Evolutionary conservation across 2,113 vertebrate species (phyloP).

Genomic region (Nothoprocta pentlandii): DNA sequence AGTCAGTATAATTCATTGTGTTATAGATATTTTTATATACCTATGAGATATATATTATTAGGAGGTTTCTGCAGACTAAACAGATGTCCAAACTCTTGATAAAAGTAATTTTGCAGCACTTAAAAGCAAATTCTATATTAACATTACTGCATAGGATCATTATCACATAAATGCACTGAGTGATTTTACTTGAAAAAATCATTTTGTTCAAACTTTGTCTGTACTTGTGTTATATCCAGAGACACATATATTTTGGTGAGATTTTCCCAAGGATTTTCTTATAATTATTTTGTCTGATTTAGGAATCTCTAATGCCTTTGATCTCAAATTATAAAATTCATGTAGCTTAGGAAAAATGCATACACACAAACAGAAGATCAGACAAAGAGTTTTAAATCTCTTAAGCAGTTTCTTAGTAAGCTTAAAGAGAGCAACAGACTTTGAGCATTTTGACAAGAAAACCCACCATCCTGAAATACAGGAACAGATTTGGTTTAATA

Average conservation of each 20-base stretch:
- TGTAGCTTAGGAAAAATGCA: not conserved
- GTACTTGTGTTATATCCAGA: not conserved
- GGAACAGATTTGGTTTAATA: slow-evolving; percentile 79
- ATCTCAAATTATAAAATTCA: not conserved
- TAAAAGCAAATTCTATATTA: not conserved
- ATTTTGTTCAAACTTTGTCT: not conserved
- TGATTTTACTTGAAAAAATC: not conserved
- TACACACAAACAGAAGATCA: not conserved
- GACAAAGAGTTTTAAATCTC: not conserved
- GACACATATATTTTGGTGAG: not conserved
- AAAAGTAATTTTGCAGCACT: not conserved
- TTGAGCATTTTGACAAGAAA: slow-evolving; percentile 73
- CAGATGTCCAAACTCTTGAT: not conserved
- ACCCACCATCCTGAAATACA: slow-evolving; percentile 58
- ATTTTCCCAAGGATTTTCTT: not conserved
- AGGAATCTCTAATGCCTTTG: not conserved
- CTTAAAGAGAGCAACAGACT: slow-evolving; percentile 72
- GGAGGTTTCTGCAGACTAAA: not conserved
- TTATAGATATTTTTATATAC: not conserved
- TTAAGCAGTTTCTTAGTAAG: not conserved
- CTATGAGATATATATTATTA: not conserved
- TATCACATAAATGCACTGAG: not conserved
- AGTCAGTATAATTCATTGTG: not conserved
- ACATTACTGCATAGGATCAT: not conserved
- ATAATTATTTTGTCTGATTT: not conserved